Conservation (phyloP, 2,113 vertebrate genomes). For the Felis chaus region DNA sequence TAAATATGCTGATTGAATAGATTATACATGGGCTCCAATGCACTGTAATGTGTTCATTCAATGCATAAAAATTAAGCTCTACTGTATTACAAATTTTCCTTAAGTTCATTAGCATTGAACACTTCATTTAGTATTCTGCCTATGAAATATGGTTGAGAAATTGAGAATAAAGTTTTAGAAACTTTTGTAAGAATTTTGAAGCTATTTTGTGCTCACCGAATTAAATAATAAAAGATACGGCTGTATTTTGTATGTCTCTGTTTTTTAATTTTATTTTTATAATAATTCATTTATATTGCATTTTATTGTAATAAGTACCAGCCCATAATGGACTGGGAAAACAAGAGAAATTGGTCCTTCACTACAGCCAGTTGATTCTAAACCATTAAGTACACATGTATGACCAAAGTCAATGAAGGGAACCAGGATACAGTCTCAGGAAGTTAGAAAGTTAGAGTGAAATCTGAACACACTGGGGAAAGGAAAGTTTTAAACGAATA, state of each 20-base stretch:
- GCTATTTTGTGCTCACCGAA: neutral
- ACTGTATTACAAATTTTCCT: neutral
- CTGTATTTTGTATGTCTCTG: neutral
- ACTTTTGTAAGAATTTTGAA: neutral
- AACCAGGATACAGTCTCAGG: neutral
- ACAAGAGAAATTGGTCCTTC: neutral
- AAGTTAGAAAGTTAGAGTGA: neutral
- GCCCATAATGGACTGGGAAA: neutral
- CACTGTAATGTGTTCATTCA: neutral
- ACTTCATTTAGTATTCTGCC: constrained; percentile 30
- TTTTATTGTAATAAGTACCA: neutral
- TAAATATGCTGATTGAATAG: neutral
- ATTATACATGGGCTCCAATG: neutral
- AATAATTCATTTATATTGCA: constrained; percentile 10
- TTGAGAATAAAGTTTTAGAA: constrained; percentile 13
- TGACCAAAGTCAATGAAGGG: neutral
- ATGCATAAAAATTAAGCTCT: constrained; percentile 21
- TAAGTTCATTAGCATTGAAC: neutral
- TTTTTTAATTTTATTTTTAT: neutral
- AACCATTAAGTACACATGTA: neutral
- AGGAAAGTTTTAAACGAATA: neutral
- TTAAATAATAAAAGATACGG: constrained; percentile 1
- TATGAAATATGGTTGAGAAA: neutral
- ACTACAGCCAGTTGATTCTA: neutral
- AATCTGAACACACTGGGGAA: neutral